Conservation (phyloP, 1,140 invertebrate species). For the Drosophila santomea region DNA sequence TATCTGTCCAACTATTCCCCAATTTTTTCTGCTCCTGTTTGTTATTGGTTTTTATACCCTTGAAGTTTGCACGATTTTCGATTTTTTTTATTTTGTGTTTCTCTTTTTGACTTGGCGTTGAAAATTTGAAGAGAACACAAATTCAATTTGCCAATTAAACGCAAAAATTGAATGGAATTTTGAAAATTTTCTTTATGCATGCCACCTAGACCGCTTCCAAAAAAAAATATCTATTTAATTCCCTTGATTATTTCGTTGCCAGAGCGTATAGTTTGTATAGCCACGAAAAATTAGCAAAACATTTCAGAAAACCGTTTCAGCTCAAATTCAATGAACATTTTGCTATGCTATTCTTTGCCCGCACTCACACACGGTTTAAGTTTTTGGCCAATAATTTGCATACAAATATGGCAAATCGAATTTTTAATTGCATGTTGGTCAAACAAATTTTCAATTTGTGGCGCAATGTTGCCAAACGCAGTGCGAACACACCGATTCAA, state of each 20-base stretch:
- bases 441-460: slow-evolving; percentile 59
- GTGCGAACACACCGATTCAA: neutral
- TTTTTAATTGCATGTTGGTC: slow-evolving; percentile 52
- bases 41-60: slow-evolving; percentile 15
- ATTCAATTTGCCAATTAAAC: slow-evolving; percentile 35
- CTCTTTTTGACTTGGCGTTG: slow-evolving; percentile 11
- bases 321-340: slow-evolving; percentile 23
- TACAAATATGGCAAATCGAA: slow-evolving; percentile 55
- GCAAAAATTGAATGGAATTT: slow-evolving; percentile 34
- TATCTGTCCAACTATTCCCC: slow-evolving; percentile 13
- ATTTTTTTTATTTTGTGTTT: slow-evolving; percentile 29
- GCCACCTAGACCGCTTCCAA: slow-evolving; percentile 8
- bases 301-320: slow-evolving; percentile 8
- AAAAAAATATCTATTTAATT: slow-evolving; percentile 3
- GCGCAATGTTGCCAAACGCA: slow-evolving; percentile 14
- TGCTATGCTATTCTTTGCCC: slow-evolving; percentile 5
- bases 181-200: slow-evolving; percentile 40
- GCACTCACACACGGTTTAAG: neutral
- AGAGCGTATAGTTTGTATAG: slow-evolving; percentile 17
- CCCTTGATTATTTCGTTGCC: slow-evolving; percentile 24
- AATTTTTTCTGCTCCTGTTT: slow-evolving; percentile 8
- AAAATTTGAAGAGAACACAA: slow-evolving; percentile 13
- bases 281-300: slow-evolving; percentile 36
- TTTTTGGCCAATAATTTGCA: slow-evolving; percentile 31
- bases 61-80: slow-evolving; percentile 64